These are phyloP conservation scores for Rhinophrynus dorsalis DNA, from an alignment of 2,797 vertebrate species.

Conservation along the genomic window DNA sequence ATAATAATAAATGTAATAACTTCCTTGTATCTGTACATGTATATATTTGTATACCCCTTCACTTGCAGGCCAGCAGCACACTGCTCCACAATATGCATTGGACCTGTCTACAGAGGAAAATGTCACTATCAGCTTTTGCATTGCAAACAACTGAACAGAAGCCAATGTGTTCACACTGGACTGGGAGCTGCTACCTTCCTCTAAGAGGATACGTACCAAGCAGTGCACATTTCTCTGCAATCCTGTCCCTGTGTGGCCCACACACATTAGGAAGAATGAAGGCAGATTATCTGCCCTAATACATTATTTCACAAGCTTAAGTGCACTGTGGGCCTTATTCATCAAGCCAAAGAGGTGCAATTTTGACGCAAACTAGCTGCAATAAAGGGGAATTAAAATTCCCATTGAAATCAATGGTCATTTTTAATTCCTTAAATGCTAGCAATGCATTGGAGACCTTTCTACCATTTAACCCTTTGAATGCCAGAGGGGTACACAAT, in stretches of 20 bases:
- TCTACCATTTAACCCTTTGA: no score
- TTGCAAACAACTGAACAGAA: slow-evolving; percentile 50
- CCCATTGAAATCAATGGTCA: no score
- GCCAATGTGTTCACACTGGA: slow-evolving; percentile 5
- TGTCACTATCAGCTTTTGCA: slow-evolving; percentile 71
- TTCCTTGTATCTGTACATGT: slow-evolving; percentile 54
- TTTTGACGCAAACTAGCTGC: no score
- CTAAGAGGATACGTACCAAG: slow-evolving; percentile 49
- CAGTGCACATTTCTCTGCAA: slow-evolving; percentile 6
- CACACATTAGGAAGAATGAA: background rate
- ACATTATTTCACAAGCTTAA: slow-evolving; percentile 62
- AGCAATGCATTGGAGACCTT: no score
- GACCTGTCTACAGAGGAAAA: background rate
- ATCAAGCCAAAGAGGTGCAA: no score
- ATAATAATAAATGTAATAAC: slow-evolving; percentile 64
- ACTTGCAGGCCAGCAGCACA: slow-evolving; percentile 21
- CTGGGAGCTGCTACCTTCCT: slow-evolving; percentile 52
- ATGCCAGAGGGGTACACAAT: no score
- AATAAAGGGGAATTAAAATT: no score
- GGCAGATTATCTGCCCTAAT: slow-evolving; percentile 44
- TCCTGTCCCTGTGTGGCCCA: background rate
- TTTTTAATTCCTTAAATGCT: no score
- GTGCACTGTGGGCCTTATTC: slow-evolving; percentile 78
- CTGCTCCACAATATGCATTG: background rate
- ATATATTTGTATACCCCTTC: slow-evolving; percentile 43